These are phyloP conservation scores for Drosophila pectinifera DNA, from an alignment of 1,140 invertebrate genomes.

Conservation along the genomic window DNA sequence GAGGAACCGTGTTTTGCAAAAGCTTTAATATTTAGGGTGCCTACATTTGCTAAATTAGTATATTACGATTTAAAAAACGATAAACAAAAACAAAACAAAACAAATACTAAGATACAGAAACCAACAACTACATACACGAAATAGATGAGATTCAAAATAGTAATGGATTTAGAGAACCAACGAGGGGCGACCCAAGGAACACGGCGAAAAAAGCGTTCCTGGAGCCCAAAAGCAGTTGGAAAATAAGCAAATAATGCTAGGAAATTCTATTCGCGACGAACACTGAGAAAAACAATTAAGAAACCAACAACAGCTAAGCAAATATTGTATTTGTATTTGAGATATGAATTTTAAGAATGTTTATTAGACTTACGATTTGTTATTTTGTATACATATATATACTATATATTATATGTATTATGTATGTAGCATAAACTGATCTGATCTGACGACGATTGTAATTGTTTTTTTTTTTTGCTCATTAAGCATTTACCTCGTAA, in stretches of 20 bases:
- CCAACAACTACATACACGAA: constrained; percentile 31
- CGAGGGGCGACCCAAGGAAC: neutral
- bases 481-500: constrained; percentile 79
- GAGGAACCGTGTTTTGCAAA: constrained; percentile 85
- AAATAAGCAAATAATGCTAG: constrained; percentile 8
- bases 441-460: constrained; percentile 57
- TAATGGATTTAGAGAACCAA: neutral
- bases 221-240: constrained; percentile 5
- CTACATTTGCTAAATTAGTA: constrained; percentile 85
- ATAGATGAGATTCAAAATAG: constrained; percentile 11
- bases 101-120: constrained; percentile 14
- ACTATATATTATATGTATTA: constrained; percentile 49
- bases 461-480: constrained; percentile 75
- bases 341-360: constrained; percentile 82
- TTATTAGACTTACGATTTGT: constrained; percentile 80
- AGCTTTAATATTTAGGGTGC: constrained; percentile 85
- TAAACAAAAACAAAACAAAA: constrained; percentile 15
- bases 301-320: constrained; percentile 30
- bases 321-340: constrained; percentile 69
- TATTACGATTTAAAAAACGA: constrained; percentile 72
- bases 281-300: constrained; percentile 13
- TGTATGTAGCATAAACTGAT: constrained; percentile 76
- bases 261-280: constrained; percentile 15
- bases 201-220: constrained; percentile 4
- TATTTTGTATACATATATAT: constrained; percentile 79